These are phyloP conservation scores for Upupa epops DNA, from an alignment of 2,113 vertebrate species.

Conservation along the genomic window DNA sequence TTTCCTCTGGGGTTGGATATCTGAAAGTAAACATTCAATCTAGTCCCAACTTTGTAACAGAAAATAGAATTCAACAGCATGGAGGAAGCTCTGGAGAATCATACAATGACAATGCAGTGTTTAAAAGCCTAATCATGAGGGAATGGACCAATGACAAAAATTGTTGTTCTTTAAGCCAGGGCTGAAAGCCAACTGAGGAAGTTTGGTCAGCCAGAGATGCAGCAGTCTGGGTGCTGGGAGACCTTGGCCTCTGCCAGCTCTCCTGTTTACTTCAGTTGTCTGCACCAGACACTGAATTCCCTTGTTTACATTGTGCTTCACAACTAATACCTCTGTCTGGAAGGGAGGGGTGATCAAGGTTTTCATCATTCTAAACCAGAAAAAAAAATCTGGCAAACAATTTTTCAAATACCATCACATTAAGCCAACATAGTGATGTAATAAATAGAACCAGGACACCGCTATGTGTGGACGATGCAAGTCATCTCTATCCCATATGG, in stretches of 20 bases:
- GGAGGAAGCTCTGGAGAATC: slow-evolving; percentile 7
- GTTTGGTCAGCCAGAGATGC: not conserved
- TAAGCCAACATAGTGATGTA: rapidly evolving
- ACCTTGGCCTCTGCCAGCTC: not conserved
- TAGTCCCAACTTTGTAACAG: not conserved
- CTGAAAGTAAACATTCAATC: slow-evolving; percentile 21
- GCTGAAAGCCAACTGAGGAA: not conserved
- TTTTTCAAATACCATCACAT: not conserved
- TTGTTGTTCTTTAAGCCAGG: not conserved
- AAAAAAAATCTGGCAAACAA: not conserved
- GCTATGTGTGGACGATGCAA: not conserved
- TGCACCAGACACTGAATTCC: not conserved
- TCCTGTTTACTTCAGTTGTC: not conserved
- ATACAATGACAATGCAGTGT: not conserved
- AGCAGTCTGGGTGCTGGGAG: not conserved
- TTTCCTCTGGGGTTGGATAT: slow-evolving; percentile 21
- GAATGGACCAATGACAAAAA: not conserved
- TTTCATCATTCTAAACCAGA: not conserved
- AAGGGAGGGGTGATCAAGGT: not conserved
- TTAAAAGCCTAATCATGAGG: not conserved
- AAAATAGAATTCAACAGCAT: slow-evolving; percentile 46
- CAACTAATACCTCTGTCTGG: not conserved
- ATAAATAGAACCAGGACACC: not conserved
- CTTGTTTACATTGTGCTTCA: not conserved
- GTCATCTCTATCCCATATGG: not conserved